Evolutionary conservation across 2,797 vertebrate genomes (phyloP).

Genomic region (Fistularia tabacaria): DNA sequence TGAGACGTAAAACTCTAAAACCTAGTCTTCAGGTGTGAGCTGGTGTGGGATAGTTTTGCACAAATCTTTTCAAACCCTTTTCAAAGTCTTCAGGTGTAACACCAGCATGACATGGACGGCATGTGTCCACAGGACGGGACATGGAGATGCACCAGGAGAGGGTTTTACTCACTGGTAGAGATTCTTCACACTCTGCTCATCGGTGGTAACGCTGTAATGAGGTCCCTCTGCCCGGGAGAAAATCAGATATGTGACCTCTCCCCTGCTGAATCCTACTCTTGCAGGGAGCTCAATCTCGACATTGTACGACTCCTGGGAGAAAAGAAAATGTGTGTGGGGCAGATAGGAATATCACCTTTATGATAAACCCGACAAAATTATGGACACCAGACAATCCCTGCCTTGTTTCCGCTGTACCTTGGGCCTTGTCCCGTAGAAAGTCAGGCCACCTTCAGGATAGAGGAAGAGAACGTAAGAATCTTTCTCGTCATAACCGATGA

Average conservation of each 20-base stretch:
- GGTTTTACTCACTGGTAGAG: constrained; percentile 83
- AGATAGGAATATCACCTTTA: not conserved
- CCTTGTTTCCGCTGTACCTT: constrained; percentile 64
- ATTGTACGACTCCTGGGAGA: constrained; percentile 81
- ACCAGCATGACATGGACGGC: too few relatives aligned
- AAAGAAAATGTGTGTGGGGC: constrained; percentile 1
- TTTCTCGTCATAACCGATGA: constrained; percentile 82
- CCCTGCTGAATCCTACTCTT: constrained; percentile 90
- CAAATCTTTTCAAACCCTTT: too few relatives aligned
- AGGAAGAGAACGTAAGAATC: constrained; percentile 88
- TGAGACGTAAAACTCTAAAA: too few relatives aligned
- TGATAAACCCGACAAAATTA: not conserved
- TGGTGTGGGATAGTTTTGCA: too few relatives aligned
- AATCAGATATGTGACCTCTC: constrained; percentile 74
- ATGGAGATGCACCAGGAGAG: not conserved
- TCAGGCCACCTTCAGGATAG: constrained; percentile 85
- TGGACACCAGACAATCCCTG: not conserved
- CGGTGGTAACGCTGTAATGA: constrained; percentile 82
- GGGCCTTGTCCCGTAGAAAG: constrained; percentile 87
- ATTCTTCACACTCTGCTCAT: constrained; percentile 81
- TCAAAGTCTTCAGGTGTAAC: too few relatives aligned
- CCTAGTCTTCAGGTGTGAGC: too few relatives aligned
- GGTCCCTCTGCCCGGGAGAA: constrained; percentile 79
- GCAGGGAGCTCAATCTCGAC: constrained; percentile 90
- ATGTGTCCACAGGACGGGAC: too few relatives aligned